phyloP scores from a whole-genome alignment of 2,888 invertebrate genomes.

The Sthenelais limicola region DNA sequence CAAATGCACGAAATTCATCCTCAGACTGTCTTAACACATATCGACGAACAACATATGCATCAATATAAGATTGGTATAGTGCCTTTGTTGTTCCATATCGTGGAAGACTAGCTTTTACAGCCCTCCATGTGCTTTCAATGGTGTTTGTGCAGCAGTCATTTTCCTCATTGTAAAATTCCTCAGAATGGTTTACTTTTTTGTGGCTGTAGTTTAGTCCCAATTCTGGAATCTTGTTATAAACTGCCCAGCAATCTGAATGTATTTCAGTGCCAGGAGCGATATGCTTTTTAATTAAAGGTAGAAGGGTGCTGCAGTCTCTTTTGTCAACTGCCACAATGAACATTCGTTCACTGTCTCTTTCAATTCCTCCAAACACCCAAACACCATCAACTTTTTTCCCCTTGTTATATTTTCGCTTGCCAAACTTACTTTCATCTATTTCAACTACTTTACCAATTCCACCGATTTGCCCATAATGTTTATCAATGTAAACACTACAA shows the following conservation, averaged over 20 bases:
- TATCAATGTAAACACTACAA: too few species aligned
- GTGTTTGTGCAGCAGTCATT: slow-evolving; percentile 50
- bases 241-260: slow-evolving; percentile 45
- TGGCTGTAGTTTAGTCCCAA: slow-evolving; percentile 52
- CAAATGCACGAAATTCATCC: neutral
- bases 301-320: slow-evolving; percentile 43
- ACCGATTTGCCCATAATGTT: slow-evolving; percentile 25
- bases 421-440: slow-evolving; percentile 49
- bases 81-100: slow-evolving; percentile 32
- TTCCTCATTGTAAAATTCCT: slow-evolving; percentile 52
- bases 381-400: slow-evolving; percentile 50
- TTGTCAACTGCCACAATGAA: slow-evolving; percentile 50
- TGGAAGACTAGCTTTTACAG: slow-evolving; percentile 28
- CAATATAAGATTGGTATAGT: slow-evolving; percentile 2
- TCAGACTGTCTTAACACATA: neutral
- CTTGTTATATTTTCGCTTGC: slow-evolving; percentile 47
- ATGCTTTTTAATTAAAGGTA: slow-evolving; percentile 50
- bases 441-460: slow-evolving; percentile 42
- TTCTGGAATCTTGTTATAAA: slow-evolving; percentile 43
- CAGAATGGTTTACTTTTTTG: slow-evolving; percentile 53
- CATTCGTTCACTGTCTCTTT: slow-evolving; percentile 45
- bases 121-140: slow-evolving; percentile 45
- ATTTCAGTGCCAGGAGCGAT: slow-evolving; percentile 52
- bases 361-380: slow-evolving; percentile 55
- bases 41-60: neutral